Evolutionary conservation across 2,797 vertebrate genomes (phyloP).

Genomic region (Aeoliscus strigatus): DNA sequence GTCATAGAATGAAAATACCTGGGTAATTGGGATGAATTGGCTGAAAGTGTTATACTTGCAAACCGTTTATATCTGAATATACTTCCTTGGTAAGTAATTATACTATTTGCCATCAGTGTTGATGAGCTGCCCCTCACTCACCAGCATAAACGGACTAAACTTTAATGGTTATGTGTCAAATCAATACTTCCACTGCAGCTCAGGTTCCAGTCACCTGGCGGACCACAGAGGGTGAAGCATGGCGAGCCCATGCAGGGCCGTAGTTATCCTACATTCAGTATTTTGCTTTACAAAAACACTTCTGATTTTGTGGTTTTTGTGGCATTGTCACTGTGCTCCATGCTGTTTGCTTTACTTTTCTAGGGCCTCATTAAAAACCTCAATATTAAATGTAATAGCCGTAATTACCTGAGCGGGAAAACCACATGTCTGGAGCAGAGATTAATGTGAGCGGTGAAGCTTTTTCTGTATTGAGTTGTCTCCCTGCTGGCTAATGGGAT

Average conservation of each 20-base stretch:
- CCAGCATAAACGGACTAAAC: too few species aligned
- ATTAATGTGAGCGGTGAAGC: slow-evolving; percentile 37
- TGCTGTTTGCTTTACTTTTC: slow-evolving; percentile 45
- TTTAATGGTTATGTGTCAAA: too few species aligned
- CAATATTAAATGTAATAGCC: slow-evolving; percentile 55
- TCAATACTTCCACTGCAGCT: too few species aligned
- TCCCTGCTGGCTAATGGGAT: slow-evolving; percentile 33
- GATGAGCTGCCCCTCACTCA: too few species aligned
- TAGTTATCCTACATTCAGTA: slow-evolving; percentile 8
- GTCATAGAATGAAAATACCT: too few species aligned
- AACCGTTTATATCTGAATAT: too few species aligned
- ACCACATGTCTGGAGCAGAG: slow-evolving; percentile 42
- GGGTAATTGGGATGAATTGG: too few species aligned
- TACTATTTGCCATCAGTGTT: too few species aligned
- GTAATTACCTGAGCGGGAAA: slow-evolving; percentile 53
- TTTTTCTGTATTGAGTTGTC: slow-evolving; percentile 43
- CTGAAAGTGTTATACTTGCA: too few species aligned
- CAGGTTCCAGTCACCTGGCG: slow-evolving; percentile 6
- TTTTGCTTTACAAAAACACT: slow-evolving; percentile 23
- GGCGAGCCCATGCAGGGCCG: slow-evolving; percentile 1
- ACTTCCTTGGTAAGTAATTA: too few species aligned
- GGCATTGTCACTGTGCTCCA: slow-evolving; percentile 19
- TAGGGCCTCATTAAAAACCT: slow-evolving; percentile 53
- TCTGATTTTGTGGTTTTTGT: slow-evolving; percentile 19
- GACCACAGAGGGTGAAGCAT: slow-evolving; percentile 3